These are phyloP conservation scores for Lasioglossum marginatum DNA, from an alignment of 2,888 invertebrate species.

Conservation along the genomic window DNA sequence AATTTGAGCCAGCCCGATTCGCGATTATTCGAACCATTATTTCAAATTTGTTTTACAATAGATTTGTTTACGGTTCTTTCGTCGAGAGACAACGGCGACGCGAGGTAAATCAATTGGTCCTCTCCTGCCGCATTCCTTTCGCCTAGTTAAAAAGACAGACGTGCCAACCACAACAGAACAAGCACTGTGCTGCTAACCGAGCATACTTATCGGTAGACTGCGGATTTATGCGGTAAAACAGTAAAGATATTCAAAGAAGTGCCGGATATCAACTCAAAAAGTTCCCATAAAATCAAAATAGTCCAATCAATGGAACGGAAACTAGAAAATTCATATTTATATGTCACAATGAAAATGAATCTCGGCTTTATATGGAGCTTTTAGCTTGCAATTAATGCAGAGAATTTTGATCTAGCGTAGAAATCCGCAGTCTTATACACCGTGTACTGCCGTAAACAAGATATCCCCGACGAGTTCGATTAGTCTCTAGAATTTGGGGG, in stretches of 20 bases:
- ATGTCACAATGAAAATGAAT: background rate
- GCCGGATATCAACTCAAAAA: background rate
- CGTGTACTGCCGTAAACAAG: conserved; percentile 75
- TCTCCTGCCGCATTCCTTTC: conserved; percentile 34
- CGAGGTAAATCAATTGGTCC: conserved; percentile 70
- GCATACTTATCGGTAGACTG: conserved; percentile 56
- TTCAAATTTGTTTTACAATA: conserved; percentile 2
- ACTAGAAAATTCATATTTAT: background rate
- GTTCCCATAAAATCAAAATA: background rate
- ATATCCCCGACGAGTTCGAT: conserved; percentile 59
- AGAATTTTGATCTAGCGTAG: background rate
- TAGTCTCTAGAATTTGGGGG: conserved; percentile 15
- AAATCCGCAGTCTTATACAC: conserved; percentile 26
- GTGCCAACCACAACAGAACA: conserved; percentile 75
- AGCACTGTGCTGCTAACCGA: conserved; percentile 77
- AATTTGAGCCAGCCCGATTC: conserved; percentile 52
- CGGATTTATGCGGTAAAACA: background rate
- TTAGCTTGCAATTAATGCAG: background rate
- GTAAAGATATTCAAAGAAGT: background rate
- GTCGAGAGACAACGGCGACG: conserved; percentile 47
- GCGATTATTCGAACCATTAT: conserved; percentile 50
- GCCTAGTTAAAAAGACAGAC: conserved; percentile 69
- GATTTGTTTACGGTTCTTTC: conserved; percentile 19
- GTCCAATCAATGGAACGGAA: background rate
- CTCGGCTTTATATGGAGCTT: background rate